phyloP scores from a whole-genome alignment of 2,797 vertebrate genomes.

The Esox lucius region DNA sequence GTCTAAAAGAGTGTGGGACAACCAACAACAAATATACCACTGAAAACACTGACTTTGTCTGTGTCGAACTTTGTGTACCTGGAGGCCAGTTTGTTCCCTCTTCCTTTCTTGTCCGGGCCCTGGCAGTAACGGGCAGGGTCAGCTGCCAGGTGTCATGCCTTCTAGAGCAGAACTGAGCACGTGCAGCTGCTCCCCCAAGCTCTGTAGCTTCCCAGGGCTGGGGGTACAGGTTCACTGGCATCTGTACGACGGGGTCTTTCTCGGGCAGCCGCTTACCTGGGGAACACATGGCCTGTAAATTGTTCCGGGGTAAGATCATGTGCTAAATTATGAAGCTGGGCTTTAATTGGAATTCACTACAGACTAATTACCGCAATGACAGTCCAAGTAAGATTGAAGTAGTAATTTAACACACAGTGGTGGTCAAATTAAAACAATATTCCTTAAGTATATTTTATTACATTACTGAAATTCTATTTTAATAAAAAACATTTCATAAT shows the following conservation, averaged over 20 bases:
- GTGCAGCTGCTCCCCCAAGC: conserved; percentile 25
- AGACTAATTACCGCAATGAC: background rate
- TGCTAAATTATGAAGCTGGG: background rate
- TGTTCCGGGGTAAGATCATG: background rate
- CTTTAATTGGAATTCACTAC: background rate
- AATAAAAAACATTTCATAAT: too few relatives aligned
- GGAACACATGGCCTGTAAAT: background rate
- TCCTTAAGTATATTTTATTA: too few relatives aligned
- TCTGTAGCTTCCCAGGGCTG: conserved; percentile 23
- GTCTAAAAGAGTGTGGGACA: background rate
- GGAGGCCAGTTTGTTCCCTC: conserved; percentile 33
- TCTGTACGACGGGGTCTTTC: conserved; percentile 24
- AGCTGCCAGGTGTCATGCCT: background rate
- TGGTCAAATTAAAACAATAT: too few relatives aligned
- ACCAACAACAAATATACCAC: background rate
- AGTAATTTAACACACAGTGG: too few relatives aligned
- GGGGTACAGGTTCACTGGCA: conserved; percentile 34
- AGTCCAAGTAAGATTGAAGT: background rate
- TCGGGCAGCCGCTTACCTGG: background rate
- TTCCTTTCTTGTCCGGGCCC: conserved; percentile 32
- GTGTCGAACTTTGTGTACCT: conserved; percentile 3
- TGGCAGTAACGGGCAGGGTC: conserved; percentile 14
- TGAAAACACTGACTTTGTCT: too few relatives aligned
- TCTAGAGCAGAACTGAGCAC: conserved; percentile 18
- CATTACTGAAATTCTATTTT: too few relatives aligned